Conservation (phyloP, 2,888 invertebrate genomes). For the Timema cristinae region DNA sequence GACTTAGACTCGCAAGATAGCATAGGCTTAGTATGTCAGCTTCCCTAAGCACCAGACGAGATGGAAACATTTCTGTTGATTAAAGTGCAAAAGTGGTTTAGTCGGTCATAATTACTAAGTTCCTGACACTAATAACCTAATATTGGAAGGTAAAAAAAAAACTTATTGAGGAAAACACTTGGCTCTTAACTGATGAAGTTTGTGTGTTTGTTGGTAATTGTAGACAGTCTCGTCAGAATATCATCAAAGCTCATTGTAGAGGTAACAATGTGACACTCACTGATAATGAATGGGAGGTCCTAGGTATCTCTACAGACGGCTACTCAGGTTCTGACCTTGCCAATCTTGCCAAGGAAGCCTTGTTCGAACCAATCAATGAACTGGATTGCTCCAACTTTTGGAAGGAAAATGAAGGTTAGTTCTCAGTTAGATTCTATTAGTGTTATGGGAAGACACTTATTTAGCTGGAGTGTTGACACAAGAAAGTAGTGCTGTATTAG, state of each 20-base stretch:
- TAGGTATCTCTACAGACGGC: constrained; percentile 49
- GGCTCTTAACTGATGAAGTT: not conserved
- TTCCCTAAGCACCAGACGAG: too few species aligned
- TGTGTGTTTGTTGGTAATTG: not conserved
- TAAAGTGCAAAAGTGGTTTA: too few species aligned
- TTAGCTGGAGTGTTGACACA: too few species aligned
- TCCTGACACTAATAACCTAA: too few species aligned
- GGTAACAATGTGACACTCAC: constrained; percentile 36
- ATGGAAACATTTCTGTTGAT: too few species aligned
- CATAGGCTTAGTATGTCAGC: too few species aligned
- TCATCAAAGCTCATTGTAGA: constrained; percentile 40
- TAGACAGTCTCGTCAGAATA: constrained; percentile 29
- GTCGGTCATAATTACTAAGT: too few species aligned
- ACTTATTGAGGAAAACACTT: not conserved
- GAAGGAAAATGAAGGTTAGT: constrained; percentile 36
- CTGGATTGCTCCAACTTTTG: constrained; percentile 45
- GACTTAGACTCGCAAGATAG: too few species aligned
- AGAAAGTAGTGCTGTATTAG: too few species aligned
- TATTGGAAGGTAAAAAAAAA: too few species aligned
- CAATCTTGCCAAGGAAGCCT: constrained; percentile 46
- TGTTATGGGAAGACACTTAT: too few species aligned
- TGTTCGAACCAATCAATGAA: constrained; percentile 49
- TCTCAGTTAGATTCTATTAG: too few species aligned
- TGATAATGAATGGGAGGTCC: constrained; percentile 42
- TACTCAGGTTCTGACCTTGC: constrained; percentile 55